These are phyloP conservation scores for Danaus chrysippus DNA, from an alignment of 2,888 invertebrate genomes.

Conservation along the genomic window DNA sequence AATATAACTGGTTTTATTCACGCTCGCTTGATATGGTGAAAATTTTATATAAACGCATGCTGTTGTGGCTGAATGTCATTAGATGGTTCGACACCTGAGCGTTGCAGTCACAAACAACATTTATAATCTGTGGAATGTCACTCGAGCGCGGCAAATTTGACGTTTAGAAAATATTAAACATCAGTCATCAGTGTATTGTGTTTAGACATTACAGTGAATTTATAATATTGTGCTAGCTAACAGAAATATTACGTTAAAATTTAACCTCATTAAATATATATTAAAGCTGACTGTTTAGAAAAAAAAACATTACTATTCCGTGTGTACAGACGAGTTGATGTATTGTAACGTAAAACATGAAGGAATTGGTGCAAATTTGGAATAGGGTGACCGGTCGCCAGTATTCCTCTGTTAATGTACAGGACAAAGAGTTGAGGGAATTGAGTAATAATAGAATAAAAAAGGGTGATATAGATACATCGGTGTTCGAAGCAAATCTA, in stretches of 20 bases:
- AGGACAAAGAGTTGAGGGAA: slow-evolving; percentile 56
- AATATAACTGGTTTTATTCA: slow-evolving; percentile 15
- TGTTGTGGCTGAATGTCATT: slow-evolving; percentile 32
- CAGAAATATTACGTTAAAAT: neutral
- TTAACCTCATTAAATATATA: neutral
- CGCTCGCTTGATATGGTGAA: slow-evolving; percentile 18
- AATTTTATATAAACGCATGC: slow-evolving; percentile 40
- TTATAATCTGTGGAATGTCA: no score
- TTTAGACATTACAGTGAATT: no score
- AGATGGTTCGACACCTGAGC: slow-evolving; percentile 34
- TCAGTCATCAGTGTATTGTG: no score
- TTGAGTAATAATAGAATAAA: slow-evolving; percentile 54
- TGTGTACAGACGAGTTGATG: slow-evolving; percentile 1
- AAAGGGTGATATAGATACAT: slow-evolving; percentile 50
- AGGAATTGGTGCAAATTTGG: slow-evolving; percentile 81
- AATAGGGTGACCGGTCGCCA: slow-evolving; percentile 71
- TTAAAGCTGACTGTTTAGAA: slow-evolving; percentile 1
- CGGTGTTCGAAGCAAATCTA: slow-evolving; percentile 53
- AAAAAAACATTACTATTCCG: neutral
- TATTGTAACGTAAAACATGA: slow-evolving; percentile 65
- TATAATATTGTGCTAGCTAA: no score
- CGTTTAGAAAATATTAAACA: no score
- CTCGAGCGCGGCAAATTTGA: neutral
- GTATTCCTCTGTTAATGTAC: slow-evolving; percentile 76
- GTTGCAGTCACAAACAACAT: slow-evolving; percentile 29